phyloP scores from a whole-genome alignment of 2,888 invertebrate species.

The Pyrrhia umbra region DNA sequence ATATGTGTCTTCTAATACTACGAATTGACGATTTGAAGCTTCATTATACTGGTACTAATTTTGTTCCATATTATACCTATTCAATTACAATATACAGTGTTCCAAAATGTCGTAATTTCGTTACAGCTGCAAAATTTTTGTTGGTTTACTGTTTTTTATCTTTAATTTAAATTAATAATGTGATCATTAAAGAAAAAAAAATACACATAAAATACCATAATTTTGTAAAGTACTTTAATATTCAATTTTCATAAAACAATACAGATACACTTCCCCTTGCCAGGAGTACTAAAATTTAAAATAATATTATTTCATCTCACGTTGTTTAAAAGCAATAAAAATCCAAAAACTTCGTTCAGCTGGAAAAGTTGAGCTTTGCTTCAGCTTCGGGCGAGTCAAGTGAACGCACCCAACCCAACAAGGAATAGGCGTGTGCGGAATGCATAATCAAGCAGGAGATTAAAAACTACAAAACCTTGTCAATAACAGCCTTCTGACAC shows the following conservation, averaged over 20 bases:
- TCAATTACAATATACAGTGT: too few relatives aligned
- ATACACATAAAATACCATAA: background rate
- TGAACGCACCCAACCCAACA: slow-evolving; percentile 85
- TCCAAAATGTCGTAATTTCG: too few relatives aligned
- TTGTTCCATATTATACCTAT: too few relatives aligned
- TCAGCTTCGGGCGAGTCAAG: slow-evolving; percentile 80
- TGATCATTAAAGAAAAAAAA: background rate
- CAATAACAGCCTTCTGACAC: slow-evolving; percentile 78
- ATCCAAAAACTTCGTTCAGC: slow-evolving; percentile 86
- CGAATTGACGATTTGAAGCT: too few relatives aligned
- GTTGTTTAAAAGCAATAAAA: slow-evolving; percentile 89
- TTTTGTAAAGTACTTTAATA: background rate
- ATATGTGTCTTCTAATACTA: too few relatives aligned
- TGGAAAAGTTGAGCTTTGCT: slow-evolving; percentile 85
- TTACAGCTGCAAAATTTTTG: too few relatives aligned
- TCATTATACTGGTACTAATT: too few relatives aligned
- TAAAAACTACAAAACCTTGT: slow-evolving; percentile 89
- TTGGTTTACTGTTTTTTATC: too few relatives aligned
- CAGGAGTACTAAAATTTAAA: slow-evolving; percentile 78
- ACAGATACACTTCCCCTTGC: slow-evolving; percentile 32
- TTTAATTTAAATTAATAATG: too few relatives aligned
- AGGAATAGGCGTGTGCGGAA: slow-evolving; percentile 89
- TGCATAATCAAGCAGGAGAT: slow-evolving; percentile 88
- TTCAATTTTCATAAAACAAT: background rate
- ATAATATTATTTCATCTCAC: slow-evolving; percentile 87